Conservation (phyloP, 2,113 vertebrate genomes). For the Oostethus manadensis region DNA sequence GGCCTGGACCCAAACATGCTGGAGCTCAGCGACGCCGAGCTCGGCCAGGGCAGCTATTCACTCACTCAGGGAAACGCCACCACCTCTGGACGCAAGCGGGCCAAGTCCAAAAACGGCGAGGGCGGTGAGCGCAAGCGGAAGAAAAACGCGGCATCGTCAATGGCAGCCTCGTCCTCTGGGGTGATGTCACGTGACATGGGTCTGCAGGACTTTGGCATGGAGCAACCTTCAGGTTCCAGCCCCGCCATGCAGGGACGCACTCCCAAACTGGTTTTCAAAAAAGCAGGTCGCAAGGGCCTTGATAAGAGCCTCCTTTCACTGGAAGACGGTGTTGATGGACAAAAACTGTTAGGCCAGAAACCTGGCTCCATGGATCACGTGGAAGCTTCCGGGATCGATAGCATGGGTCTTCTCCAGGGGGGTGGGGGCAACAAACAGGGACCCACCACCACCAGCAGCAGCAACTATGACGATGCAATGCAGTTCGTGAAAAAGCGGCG, state of each 20-base stretch:
- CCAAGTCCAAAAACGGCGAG: constrained; percentile 86
- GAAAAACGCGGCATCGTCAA: constrained; percentile 67
- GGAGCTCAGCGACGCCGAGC: constrained; percentile 79
- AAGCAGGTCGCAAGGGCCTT: constrained; percentile 80
- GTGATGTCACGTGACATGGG: constrained; percentile 74
- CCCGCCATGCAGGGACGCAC: constrained; percentile 78
- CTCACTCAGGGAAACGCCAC: constrained; percentile 92
- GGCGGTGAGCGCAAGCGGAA: constrained; percentile 85
- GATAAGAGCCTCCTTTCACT: constrained; percentile 87
- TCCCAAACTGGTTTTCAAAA: constrained; percentile 91
- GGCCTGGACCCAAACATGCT: constrained; percentile 87
- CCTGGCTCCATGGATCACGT: constrained; percentile 77
- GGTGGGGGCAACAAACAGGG: constrained; percentile 80
- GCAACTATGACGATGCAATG: constrained; percentile 98
- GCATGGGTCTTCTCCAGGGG: constrained; percentile 84
- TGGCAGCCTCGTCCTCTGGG: constrained; percentile 58
- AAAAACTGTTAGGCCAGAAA: constrained; percentile 86
- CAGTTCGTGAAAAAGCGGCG: constrained; percentile 99
- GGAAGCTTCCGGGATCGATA: constrained; percentile 75
- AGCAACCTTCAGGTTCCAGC: constrained; percentile 82
- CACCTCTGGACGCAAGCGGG: constrained; percentile 86
- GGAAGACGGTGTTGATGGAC: constrained; percentile 70
- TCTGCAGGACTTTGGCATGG: constrained; percentile 84
- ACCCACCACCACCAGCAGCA: constrained; percentile 81
- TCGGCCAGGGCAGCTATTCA: constrained; percentile 82